These are phyloP conservation scores for Pachycephala philippinensis DNA, from an alignment of 2,113 vertebrate genomes.

Conservation along the genomic window DNA sequence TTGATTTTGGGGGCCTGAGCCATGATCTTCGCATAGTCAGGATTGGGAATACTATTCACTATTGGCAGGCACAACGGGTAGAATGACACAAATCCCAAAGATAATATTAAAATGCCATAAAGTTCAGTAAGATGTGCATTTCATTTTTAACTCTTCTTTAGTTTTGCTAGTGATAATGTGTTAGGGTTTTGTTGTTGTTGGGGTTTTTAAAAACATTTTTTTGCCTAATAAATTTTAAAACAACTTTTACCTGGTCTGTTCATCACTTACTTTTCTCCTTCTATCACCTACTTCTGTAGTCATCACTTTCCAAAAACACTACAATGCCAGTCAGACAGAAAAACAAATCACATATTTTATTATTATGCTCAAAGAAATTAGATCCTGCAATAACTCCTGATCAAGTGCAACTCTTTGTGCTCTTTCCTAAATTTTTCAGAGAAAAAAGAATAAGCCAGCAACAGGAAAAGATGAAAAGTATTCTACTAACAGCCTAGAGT, in stretches of 20 bases:
- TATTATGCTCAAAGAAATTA: background rate
- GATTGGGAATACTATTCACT: conserved; percentile 26
- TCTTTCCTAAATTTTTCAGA: background rate
- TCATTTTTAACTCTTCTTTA: conserved; percentile 56
- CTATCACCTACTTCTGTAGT: background rate
- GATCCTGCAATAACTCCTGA: background rate
- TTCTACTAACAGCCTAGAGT: background rate
- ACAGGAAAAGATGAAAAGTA: background rate
- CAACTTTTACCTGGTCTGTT: background rate
- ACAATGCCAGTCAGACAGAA: background rate
- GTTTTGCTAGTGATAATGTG: background rate
- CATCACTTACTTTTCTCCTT: background rate
- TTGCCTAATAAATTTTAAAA: background rate
- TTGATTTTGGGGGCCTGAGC: conserved; percentile 25
- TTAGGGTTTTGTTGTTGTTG: background rate
- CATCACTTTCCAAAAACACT: background rate
- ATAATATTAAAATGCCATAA: conserved; percentile 42
- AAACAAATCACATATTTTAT: background rate
- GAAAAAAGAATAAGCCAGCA: background rate
- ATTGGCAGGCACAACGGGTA: conserved; percentile 27
- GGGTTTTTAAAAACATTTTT: background rate
- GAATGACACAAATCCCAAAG: conserved; percentile 60
- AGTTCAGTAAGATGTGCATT: conserved; percentile 23
- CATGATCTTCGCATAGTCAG: background rate
- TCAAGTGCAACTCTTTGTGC: background rate